A percentile compares a stretch with the other conserved stretches of the same genome.
Conservation (phyloP, 2,797 vertebrate genomes). For the Pelobates cultripes region DNA sequence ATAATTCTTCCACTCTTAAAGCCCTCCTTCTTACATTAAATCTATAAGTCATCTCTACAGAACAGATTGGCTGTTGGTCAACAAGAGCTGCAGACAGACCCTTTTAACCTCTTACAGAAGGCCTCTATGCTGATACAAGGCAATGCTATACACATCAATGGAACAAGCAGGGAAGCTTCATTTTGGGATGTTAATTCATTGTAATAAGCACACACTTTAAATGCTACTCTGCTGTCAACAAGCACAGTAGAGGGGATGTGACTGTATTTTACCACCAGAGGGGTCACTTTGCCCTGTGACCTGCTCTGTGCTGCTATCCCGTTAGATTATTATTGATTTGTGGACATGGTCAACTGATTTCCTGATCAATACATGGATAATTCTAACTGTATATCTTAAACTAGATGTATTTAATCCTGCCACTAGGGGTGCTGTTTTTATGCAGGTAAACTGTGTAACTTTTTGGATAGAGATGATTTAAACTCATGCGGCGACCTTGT, state of each 20-base stretch:
- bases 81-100: slow-evolving; percentile 8
- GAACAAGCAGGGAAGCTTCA: slow-evolving; percentile 7
- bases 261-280: slow-evolving; percentile 1
- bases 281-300: slow-evolving; percentile 21
- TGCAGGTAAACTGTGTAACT: too few species aligned
- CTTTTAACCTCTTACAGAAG: slow-evolving; percentile 14
- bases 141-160: not conserved
- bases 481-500: too few species aligned
- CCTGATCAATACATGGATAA: too few species aligned
- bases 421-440: not conserved
- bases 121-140: slow-evolving; percentile 12
- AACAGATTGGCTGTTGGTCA: slow-evolving; percentile 49
- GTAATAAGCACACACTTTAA: not conserved
- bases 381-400: too few species aligned
- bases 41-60: slow-evolving; percentile 53
- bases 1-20: slow-evolving; percentile 36
- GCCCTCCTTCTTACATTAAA: slow-evolving; percentile 9
- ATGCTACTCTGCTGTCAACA: not conserved
- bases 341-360: too few species aligned
- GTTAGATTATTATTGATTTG: too few species aligned
- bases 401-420: not conserved
- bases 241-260: not conserved
- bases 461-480: too few species aligned
- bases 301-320: too few species aligned
- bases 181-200: slow-evolving; percentile 2